Percentiles rank a stretch among this genome's conserved stretches.
Evolutionary conservation across 2,888 invertebrate species (phyloP).

Genomic region (Punctoribates punctum): DNA sequence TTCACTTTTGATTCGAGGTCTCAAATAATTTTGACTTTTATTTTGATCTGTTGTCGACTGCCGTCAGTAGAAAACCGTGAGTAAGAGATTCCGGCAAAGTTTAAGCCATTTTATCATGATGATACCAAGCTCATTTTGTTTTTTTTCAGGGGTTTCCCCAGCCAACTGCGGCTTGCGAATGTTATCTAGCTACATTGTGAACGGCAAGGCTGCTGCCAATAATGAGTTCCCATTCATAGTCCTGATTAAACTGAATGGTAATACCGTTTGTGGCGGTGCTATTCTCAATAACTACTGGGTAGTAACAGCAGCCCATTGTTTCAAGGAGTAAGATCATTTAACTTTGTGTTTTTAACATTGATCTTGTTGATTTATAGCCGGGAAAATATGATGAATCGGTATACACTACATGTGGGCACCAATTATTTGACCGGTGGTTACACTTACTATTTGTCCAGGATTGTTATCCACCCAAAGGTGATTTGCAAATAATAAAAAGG

Average conservation of each 20-base stretch:
- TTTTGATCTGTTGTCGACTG: too few species aligned
- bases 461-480: background rate
- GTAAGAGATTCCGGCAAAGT: too few species aligned
- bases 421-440: background rate
- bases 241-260: background rate
- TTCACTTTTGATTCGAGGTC: too few species aligned
- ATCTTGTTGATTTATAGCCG: background rate
- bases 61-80: too few species aligned
- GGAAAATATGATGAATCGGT: background rate
- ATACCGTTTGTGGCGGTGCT: constrained; percentile 1
- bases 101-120: too few species aligned
- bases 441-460: background rate
- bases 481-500: background rate
- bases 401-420: background rate
- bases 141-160: too few species aligned
- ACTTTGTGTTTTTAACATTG: background rate
- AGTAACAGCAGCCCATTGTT: constrained; percentile 5
- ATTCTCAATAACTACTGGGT: background rate
- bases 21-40: too few species aligned
- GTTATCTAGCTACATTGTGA: background rate
- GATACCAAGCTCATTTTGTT: too few species aligned
- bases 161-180: background rate
- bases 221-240: constrained; percentile 13
- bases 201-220: background rate
- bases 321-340: constrained; percentile 1